A percentile compares a stretch with the other conserved stretches of the same genome.
phyloP scores from a whole-genome alignment of 2,797 vertebrate species.

The Poecile montanus region DNA sequence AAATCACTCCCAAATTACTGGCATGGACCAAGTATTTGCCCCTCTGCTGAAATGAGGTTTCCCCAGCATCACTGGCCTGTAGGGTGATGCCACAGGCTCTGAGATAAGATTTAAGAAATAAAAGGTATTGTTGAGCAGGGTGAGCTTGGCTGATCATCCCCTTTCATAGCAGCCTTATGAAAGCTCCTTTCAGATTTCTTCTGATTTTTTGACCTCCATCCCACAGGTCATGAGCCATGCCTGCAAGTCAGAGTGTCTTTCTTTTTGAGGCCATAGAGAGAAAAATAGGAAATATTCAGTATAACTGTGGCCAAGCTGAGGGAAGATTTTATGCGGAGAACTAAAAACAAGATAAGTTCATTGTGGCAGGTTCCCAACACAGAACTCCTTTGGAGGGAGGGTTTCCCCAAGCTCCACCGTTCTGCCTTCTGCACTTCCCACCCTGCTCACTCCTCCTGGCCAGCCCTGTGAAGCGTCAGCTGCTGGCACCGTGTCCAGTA shows the following conservation, averaged over 20 bases:
- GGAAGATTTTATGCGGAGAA: neutral
- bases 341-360: neutral
- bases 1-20: neutral
- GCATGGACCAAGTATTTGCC: accelerated
- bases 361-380: neutral
- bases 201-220: neutral
- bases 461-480: neutral
- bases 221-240: neutral
- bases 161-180: neutral
- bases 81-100: neutral
- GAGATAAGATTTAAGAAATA: neutral
- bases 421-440: neutral
- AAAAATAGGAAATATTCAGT: neutral
- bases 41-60: neutral
- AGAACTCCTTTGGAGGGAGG: neutral
- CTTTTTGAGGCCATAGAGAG: neutral
- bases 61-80: accelerated
- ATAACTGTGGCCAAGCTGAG: neutral
- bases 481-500: neutral
- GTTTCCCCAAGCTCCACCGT: neutral
- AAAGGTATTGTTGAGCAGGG: neutral
- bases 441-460: neutral
- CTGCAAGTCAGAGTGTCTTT: neutral
- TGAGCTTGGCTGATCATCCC: accelerated
- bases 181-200: neutral